Percentiles rank a stretch among this genome's conserved stretches.
Conservation (phyloP, 2,113 vertebrate species). For the Microtus montanus region DNA sequence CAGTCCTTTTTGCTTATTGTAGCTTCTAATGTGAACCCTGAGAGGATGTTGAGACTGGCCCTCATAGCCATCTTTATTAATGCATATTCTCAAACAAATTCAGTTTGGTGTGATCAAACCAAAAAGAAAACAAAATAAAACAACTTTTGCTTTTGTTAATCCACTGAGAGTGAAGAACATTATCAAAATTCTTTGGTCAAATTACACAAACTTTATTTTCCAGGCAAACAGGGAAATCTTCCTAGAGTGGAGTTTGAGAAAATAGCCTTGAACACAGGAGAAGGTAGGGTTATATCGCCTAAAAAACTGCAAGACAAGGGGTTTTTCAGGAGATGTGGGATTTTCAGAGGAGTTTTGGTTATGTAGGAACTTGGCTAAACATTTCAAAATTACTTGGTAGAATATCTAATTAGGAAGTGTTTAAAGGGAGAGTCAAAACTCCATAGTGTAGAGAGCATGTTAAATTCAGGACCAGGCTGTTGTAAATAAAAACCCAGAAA, state of each 20-base stretch:
- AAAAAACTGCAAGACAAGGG: neutral
- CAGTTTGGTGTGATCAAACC: constrained; percentile 2
- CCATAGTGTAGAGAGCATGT: neutral
- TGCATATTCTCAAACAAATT: too few relatives aligned
- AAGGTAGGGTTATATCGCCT: too few relatives aligned
- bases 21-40: too few relatives aligned
- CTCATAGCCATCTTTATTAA: too few relatives aligned
- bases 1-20: too few relatives aligned
- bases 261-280: neutral
- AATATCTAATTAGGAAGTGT: neutral
- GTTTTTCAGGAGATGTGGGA: neutral
- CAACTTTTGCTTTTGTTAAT: neutral
- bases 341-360: neutral
- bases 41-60: too few relatives aligned
- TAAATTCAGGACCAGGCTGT: too few relatives aligned
- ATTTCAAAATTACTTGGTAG: neutral
- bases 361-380: neutral
- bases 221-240: neutral
- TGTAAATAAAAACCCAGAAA: too few relatives aligned
- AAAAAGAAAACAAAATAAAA: neutral
- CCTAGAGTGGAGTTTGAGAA: neutral
- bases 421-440: neutral
- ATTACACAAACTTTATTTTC: neutral
- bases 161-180: neutral
- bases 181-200: neutral